Base-by-base conservation (phyloP, 2,888 invertebrate genomes). In the Patella pellucida region DNA sequence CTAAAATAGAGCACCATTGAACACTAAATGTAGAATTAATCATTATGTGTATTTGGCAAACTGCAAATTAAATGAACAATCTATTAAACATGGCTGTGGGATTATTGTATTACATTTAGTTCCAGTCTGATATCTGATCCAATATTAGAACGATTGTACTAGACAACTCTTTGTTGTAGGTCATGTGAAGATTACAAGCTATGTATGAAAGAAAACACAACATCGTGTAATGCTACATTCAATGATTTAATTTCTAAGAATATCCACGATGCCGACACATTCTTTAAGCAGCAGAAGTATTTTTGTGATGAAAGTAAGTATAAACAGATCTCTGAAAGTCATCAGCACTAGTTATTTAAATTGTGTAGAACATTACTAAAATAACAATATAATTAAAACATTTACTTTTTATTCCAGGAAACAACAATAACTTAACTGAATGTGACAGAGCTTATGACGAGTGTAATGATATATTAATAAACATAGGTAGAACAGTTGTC, bases 231-330 rank as follows among this genome's bases (percentile, higher is more conserved):
- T 62, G 62, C 23, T n/a, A 62, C 9, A 9, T 62, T 62, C 23
- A 12, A 19, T n/a, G 62, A 62, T 62, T 16, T n/a, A 62, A 15
- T 62, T 9, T 19, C n/a, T 62, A 7, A 62, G n/a, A 62, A 62
- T 62, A 62, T 62, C 5, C 62, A 62, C 15, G 19, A 62, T 19
- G n/a, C 62, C 23, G 62, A 62, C 23, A 5, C 23, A 19, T 62
- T 19, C 23, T 62, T 62, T 62, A 62, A 19, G 9, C 62, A 62
- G 62, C 7, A 23, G 62, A 62, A 62, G 19, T 62, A 16, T 62
- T 62, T 62, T 23, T 62, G 62, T 62, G 19, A 62, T 7, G 62
- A 62, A 62, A n/a, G 62, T 62, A 62, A 62, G 62, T n/a, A 27
- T 27, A 27, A 27, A 27, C 27, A 27, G 1, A 27, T 27, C 3